Conservation (phyloP, 2,113 vertebrate genomes). For the Barnardius zonarius region DNA sequence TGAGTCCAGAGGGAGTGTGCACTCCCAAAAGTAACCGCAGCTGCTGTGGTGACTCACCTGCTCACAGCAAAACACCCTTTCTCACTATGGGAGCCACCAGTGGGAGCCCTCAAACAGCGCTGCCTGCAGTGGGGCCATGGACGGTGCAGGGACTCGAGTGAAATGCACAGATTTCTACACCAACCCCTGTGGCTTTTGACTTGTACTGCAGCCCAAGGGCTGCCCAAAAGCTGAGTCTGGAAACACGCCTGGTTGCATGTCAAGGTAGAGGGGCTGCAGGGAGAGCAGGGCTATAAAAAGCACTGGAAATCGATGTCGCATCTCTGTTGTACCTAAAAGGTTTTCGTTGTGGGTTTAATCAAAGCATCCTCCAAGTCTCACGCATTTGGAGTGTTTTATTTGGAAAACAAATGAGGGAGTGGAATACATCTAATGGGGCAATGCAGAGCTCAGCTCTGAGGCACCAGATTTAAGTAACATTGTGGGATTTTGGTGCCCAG, state of each 20-base stretch:
- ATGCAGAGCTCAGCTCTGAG: not conserved
- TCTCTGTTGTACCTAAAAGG: not conserved
- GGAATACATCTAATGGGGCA: not conserved
- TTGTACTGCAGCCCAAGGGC: not conserved
- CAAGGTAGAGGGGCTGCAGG: not conserved
- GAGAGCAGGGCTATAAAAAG: not conserved
- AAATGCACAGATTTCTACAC: not conserved
- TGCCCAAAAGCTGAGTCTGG: not conserved
- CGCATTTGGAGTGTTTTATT: not conserved
- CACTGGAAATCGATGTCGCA: not conserved
- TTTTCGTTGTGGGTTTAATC: not conserved
- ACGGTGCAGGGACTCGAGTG: accelerated
- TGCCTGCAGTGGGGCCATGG: not conserved
- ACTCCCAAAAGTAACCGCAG: not conserved
- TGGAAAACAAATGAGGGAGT: not conserved
- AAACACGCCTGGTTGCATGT: not conserved
- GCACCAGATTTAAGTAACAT: not conserved
- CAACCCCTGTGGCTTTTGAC: not conserved
- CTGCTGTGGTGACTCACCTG: not conserved
- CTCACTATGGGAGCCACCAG: not conserved
- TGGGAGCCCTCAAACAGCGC: not conserved
- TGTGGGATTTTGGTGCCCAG: not conserved
- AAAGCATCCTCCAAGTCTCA: not conserved
- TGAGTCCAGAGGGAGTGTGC: not conserved
- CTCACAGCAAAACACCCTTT: not conserved